Conservation (phyloP, 2,888 invertebrate species). For the Margaritifera margaritifera region DNA sequence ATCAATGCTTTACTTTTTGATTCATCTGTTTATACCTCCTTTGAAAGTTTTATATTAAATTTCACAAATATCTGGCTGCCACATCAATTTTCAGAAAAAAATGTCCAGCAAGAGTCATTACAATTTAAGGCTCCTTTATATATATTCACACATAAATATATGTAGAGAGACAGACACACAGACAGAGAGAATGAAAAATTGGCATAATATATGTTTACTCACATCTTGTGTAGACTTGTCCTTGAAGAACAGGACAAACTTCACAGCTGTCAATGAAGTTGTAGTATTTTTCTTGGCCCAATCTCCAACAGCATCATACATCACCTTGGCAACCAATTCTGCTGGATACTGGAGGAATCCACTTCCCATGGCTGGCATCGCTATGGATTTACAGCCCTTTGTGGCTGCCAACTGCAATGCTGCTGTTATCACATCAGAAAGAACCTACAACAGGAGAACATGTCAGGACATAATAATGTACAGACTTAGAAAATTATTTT, state of each 20-base stretch:
- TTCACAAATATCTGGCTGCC: too few species aligned
- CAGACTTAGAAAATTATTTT: too few species aligned
- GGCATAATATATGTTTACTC: neutral
- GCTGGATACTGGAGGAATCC: slow-evolving; percentile 29
- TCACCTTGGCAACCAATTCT: slow-evolving; percentile 10
- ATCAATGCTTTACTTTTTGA: too few species aligned
- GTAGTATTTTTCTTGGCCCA: slow-evolving; percentile 10
- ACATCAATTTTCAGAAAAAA: too few species aligned
- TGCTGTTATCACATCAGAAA: slow-evolving; percentile 12
- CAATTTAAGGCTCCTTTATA: too few species aligned
- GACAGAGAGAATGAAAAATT: too few species aligned
- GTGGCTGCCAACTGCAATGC: slow-evolving; percentile 10
- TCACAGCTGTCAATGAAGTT: slow-evolving; percentile 9
- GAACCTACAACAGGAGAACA: slow-evolving; percentile 8
- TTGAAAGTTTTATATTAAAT: too few species aligned
- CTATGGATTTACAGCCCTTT: slow-evolving; percentile 18
- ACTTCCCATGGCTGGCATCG: slow-evolving; percentile 31
- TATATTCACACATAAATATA: too few species aligned
- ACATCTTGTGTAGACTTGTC: slow-evolving; percentile 11
- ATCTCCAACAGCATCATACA: slow-evolving; percentile 11
- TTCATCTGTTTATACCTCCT: too few species aligned
- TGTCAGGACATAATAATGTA: too few species aligned
- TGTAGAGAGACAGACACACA: too few species aligned
- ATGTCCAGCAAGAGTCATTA: too few species aligned
- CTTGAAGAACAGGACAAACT: slow-evolving; percentile 31